These are phyloP conservation scores for Trididemnum miniatum DNA, from an alignment of 23 tunicate species.

Conservation along the genomic window DNA sequence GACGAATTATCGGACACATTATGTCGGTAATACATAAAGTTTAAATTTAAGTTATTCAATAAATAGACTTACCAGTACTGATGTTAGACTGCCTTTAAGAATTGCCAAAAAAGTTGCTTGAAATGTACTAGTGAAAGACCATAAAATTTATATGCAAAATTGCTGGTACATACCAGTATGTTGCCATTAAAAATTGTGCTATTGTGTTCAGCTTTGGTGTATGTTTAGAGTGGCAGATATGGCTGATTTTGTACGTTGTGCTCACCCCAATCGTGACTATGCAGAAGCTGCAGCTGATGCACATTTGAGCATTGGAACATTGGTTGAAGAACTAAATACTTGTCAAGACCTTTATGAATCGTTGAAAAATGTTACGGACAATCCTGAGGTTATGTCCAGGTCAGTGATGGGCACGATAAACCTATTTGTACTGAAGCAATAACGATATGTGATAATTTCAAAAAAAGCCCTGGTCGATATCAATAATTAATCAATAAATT, in stretches of 20 bases:
- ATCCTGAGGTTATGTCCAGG: constrained; percentile 44
- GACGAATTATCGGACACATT: constrained; percentile 89
- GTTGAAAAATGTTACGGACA: constrained; percentile 45
- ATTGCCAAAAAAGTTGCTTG: no score
- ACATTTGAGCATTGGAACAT: constrained; percentile 79
- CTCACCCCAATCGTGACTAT: constrained; percentile 73
- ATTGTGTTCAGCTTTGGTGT: no score
- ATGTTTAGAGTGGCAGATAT: constrained; percentile 95
- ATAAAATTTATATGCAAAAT: no score
- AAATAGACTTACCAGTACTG: not conserved
- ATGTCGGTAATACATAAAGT: constrained; percentile 49
- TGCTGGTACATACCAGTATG: no score
- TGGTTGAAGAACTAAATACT: constrained; percentile 94
- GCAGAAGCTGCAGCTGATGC: constrained; percentile 93
- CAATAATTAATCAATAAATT: no score
- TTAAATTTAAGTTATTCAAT: not conserved
- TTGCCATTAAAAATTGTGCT: no score
- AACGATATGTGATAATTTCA: no score
- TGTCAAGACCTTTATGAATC: constrained; percentile 55
- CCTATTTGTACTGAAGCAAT: no score
- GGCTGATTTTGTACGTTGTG: constrained; percentile 85
- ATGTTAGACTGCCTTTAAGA: not conserved
- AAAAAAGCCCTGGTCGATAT: no score
- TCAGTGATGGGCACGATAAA: no score
- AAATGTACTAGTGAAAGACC: no score